phyloP scores from a whole-genome alignment of 2,797 vertebrate genomes.

The Mormyrus proboscirostris region DNA sequence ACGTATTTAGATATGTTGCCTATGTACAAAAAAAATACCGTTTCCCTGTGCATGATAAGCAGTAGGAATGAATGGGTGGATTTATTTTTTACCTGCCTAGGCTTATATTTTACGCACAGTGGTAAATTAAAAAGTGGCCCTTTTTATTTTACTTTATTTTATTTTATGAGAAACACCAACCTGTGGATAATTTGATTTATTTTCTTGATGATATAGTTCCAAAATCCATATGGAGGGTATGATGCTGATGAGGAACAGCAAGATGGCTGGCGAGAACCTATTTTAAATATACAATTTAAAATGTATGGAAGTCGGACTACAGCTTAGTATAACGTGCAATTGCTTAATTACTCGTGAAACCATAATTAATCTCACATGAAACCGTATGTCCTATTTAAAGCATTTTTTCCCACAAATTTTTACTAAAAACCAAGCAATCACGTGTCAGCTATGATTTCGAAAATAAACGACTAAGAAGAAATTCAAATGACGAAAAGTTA shows the following conservation, averaged over 20 bases:
- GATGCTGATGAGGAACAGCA: conserved; percentile 80
- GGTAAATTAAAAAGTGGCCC: neutral
- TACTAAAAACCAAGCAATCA: neutral
- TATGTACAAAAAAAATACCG: neutral
- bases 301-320: neutral
- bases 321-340: neutral
- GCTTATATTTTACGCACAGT: neutral
- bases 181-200: conserved; percentile 31
- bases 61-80: neutral
- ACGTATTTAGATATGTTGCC: neutral
- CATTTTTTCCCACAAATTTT: neutral
- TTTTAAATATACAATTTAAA: neutral
- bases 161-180: conserved; percentile 33
- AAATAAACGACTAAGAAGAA: neutral
- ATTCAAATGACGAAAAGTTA: neutral
- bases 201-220: conserved; percentile 62
- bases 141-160: neutral
- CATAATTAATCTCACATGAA: neutral
- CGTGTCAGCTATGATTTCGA: neutral
- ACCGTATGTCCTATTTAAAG: neutral
- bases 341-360: neutral
- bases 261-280: conserved; percentile 90
- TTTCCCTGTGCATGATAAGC: neutral
- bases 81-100: neutral
- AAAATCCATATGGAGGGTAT: conserved; percentile 91